Base-by-base conservation (phyloP, 2,888 invertebrate species). In the Brachynemurus nebulosus region DNA sequence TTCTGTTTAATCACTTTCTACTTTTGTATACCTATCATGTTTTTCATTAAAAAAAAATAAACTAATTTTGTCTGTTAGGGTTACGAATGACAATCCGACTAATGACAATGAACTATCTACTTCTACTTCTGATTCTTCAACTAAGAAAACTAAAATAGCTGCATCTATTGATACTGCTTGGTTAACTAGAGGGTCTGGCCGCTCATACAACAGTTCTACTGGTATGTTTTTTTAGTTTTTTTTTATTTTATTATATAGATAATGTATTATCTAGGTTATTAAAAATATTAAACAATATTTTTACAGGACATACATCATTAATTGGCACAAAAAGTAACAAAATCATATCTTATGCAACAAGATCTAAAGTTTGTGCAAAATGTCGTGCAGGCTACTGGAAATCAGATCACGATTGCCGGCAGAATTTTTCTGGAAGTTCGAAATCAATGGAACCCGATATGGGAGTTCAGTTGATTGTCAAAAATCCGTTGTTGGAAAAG, bases 371-470 rank as follows among this genome's bases (percentile, higher is more conserved):
- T 9, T 46, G 44, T 27, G 8, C 40, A 14, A 40, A 16, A 18
- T 45, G 45, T 14, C n/a, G 35, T 14, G 20, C 16, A 7, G 33
- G 41, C 7, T 20, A 21, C 11, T 7, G 17, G 14, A 45, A 42
- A 34, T 9, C 33, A 2, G 25, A 48, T 14, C 49, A 52, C 39
- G 50, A 50, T 35, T 52, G 51, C 34, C 45, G 50, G 12, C 18
- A 34, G 17, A 53, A 53, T 42, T 53, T 50, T 20, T 33, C 35
- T 11, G 51, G 51, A 8, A 51, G 50, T 33, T 40, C 51, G 1
- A 53, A 53, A 39, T 41, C 48, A 1, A 54, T 54, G 54, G 50
- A 54, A 25, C 38, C 48, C 2, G 47, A 51, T 42, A 47, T 52
- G 42, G 50, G 48, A 11, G 46, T 51, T 9, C 38, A 51, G 35